Base-by-base conservation (phyloP, 2,797 vertebrate species). In the Novumbra hubbsi region DNA sequence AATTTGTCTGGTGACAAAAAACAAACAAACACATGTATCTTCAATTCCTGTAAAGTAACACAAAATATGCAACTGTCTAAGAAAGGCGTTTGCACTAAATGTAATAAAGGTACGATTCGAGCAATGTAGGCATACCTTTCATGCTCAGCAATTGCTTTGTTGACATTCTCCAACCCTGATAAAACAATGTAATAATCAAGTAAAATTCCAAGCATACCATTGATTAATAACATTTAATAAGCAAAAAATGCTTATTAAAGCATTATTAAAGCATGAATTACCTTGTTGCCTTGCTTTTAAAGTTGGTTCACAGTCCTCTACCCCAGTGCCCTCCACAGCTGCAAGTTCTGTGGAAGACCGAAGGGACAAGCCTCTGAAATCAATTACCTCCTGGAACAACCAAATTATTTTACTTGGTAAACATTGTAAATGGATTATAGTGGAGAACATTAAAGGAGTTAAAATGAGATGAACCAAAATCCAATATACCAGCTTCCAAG, bases 401-500 rank as follows among this genome's bases (percentile, higher is more conserved):
- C 7, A 9, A 24, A 60, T 24, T 60, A 60, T 60, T 12, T 60
- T 17, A 19, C 34, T 38, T 38, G 19, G 5, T 41, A 21, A 21
- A 21, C 14, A 48, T 21, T 30, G 17, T 6, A 28, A 64, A 1
- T 45, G 11, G 14, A 24, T 27, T 24, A 60, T 9, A 24, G 3
- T 27, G 19, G 34, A 68, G 38, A 68, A 45, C 24, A 14, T 48
- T 48, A 15, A 41, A 45, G 19, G n/a, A 14, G 9, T 15, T 15
- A 55, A 19, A 52, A 24, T 60, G n/a, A 1, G 27, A 14, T n/a
- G 1, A 71, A 32, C 1, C 49, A 34, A 34, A 71, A 57, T 32
- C 21, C 45, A 74, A 69, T 60, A 28, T 84, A 95, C 94, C 93
- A 34, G 85, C 77, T 87, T 94, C 87, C 69, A 93, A 71, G 55